Base-by-base conservation (phyloP, 2,113 vertebrate species). In the Chrysochloris asiatica region DNA sequence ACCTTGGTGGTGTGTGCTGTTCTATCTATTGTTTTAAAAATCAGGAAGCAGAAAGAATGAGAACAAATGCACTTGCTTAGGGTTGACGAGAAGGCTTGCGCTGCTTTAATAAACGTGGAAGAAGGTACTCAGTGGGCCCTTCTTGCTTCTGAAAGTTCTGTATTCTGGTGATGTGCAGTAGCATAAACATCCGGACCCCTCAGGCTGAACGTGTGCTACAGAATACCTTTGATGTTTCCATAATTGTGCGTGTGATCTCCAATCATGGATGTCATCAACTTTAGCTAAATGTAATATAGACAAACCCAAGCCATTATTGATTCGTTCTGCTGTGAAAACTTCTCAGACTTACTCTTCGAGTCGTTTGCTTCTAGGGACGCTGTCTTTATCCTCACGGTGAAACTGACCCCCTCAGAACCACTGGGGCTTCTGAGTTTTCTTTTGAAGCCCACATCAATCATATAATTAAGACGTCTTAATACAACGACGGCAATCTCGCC, bases 191-290 rank as follows among this genome's bases (percentile, higher is more conserved):
- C 95, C 72, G 96, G 94, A 93, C 0, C 36, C 76, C 76, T 47
- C n/a, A 61, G 76, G 90, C 91, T 94, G 86, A 88, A 84, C 30
- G 91, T 93, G 81, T 78, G 88, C 93, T 90, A 82, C 93, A 59
- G 94, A 95, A 94, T 45, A 83, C 81, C 89, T 96, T 48, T 96
- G 92, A 96, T 95, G 95, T 90, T 80, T 93, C 85, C 88, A 43
- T 97, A 97, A 98, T 97, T 96, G 96, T 96, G 95, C 79, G 95
- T 97, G 96, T 97, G 97, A 97, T 98, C 97, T 96, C 97, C 97
- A 96, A 96, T 97, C 96, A 89, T 0, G 77, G 95, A 93, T 97
- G 95, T 97, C 96, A 97, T 97, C 97, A 92, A 95, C 59, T 96
- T 97, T 96, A 97, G 96, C 98, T 97, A 96, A 97, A 95, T 84